Evolutionary conservation across 1,140 invertebrate genomes (phyloP), one percentile per base, ranked within the genome.

Genomic region (Oryzaephilus surinamensis): DNA sequence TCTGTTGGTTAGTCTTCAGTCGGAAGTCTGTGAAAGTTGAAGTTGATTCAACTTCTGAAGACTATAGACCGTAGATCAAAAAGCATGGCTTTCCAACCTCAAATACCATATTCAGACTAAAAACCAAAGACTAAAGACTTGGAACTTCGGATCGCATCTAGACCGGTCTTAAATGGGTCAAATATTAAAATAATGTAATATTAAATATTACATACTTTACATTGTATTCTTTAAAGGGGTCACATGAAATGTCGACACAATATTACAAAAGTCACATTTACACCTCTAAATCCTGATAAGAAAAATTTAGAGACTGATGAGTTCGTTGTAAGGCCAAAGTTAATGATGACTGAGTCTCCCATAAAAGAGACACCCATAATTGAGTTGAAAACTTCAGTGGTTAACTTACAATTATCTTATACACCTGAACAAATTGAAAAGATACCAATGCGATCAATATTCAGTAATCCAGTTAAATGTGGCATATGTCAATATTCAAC

Each of bases 401-500:
- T 11, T n/a, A n/a, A 19, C 0, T n/a, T 10, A 66, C 1, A 71
- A 70, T 45, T 57, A 57, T 3, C 56, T 2, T 79, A 66, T 44
- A 56, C 52, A 6, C 77, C 79, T 0, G 62, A 69, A 2, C 78
- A 84, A 36, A 69, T 81, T 17, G 64, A 75, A 14, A 55, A 58
- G 1, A 54, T 87, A 13, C 81, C 83, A 0, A 64, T 71, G 4
- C 70, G 71, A 21, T 70, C 74, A 1, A 81, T 87, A 37, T 73
- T 79, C 31, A 69, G 69, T 38, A 65, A 71, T 15, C 65, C 68
- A 4, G 65, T 81, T 0, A 67, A 70, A 26, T 87, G 82, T 54
- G 69, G 71, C 0, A 43, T 76, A 2, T 87, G 82, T 52, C 58
- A 71, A 8, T 86, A 77, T 50, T 66, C 60, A 1, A 82, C 78